Conservation (phyloP, 2,113 vertebrate species). For the Alectura lathami region DNA sequence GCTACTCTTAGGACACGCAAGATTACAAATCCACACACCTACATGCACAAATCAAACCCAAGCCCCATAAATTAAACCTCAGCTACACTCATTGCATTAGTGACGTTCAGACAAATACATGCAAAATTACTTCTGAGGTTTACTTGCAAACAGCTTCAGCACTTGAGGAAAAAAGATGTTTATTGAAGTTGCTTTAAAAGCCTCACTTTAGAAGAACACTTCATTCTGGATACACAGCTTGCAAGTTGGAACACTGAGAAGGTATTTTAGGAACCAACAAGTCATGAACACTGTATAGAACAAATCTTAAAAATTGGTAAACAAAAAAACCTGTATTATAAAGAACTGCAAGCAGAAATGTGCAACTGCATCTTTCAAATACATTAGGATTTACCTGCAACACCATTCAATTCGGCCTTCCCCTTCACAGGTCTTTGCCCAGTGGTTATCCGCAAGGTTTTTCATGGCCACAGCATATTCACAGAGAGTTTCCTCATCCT, state of each 20-base stretch:
- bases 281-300: not conserved
- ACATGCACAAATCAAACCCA: not conserved
- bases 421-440: constrained; percentile 92
- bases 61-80: not conserved
- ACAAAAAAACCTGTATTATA: not conserved
- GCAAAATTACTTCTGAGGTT: not conserved
- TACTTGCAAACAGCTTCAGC: not conserved
- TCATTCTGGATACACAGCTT: not conserved
- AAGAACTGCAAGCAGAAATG: not conserved
- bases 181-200: not conserved
- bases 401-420: constrained; percentile 99
- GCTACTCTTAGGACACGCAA: not conserved
- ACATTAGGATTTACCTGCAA: constrained; percentile 84
- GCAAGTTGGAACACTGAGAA: not conserved
- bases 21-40: not conserved
- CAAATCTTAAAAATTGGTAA: not conserved
- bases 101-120: not conserved
- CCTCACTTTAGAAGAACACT: not conserved
- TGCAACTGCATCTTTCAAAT: not conserved
- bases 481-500: constrained; percentile 94
- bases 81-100: not conserved
- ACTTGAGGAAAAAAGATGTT: not conserved
- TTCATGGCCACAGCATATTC: constrained; percentile 99
- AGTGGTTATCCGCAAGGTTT: constrained; percentile 97
- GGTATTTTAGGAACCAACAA: not conserved